Conservation (phyloP, 2,797 vertebrate species). For the Fundulus diaphanus region DNA sequence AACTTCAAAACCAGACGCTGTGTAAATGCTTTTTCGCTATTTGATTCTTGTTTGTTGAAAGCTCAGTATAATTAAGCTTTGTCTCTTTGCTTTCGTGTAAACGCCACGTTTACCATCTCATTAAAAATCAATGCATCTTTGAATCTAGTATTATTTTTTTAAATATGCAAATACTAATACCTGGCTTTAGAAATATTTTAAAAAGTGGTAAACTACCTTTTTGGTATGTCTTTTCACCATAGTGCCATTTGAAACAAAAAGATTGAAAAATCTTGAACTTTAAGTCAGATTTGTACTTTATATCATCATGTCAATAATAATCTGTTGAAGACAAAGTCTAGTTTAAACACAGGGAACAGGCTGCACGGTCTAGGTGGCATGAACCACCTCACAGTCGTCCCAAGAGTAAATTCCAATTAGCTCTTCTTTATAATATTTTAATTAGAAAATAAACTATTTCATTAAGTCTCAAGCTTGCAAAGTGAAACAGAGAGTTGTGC, state of each 20-base stretch:
- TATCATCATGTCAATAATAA: neutral
- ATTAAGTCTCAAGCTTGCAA: conserved; percentile 56
- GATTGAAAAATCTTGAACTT: neutral
- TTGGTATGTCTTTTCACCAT: neutral
- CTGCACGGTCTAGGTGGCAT: conserved; percentile 9
- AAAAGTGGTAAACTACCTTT: neutral
- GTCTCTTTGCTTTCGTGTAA: neutral
- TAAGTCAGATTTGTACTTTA: neutral
- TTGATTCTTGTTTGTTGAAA: neutral
- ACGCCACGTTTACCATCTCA: neutral
- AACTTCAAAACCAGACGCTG: neutral
- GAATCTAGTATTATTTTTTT: too few species aligned
- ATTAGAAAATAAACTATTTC: conserved; percentile 66
- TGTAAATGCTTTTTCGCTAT: neutral
- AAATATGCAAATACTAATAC: neutral
- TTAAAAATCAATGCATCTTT: neutral
- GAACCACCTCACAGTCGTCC: conserved; percentile 15
- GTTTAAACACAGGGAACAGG: conserved; percentile 1
- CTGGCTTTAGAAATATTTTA: neutral
- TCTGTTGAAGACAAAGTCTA: neutral
- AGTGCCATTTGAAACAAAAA: neutral
- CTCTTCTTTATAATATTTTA: conserved; percentile 54
- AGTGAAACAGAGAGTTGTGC: conserved; percentile 15
- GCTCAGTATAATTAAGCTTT: neutral
- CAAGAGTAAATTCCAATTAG: conserved; percentile 53